These are phyloP conservation scores for Drosophila parthenogenetica DNA, from an alignment of 2,888 invertebrate species.

Conservation along the genomic window DNA sequence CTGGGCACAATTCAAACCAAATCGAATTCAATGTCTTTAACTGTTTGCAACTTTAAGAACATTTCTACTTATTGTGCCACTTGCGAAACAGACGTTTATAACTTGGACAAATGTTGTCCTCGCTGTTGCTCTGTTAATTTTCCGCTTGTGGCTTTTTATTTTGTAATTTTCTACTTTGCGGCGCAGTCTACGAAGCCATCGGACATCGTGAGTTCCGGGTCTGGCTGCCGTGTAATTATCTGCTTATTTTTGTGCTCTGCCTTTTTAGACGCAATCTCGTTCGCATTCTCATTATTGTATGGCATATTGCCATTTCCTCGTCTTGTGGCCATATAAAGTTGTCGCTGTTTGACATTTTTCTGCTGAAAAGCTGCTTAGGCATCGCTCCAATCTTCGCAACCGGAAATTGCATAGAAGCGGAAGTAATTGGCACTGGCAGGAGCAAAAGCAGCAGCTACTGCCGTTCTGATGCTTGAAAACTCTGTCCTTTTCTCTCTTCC, in stretches of 20 bases:
- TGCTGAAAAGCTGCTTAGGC: constrained; percentile 74
- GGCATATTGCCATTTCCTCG: constrained; percentile 44
- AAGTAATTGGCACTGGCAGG: constrained; percentile 72
- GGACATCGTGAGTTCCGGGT: constrained; percentile 43
- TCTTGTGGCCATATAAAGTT: constrained; percentile 65
- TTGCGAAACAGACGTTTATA: constrained; percentile 15
- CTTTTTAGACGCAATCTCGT: constrained; percentile 21
- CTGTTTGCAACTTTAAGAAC: not conserved
- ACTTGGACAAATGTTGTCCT: constrained; percentile 19
- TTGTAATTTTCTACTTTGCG: constrained; percentile 82
- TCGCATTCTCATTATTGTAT: constrained; percentile 54
- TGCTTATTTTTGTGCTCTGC: constrained; percentile 64
- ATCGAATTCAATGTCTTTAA: constrained; percentile 6
- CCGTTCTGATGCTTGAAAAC: not conserved
- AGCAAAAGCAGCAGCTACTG: not conserved
- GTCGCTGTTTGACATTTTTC: constrained; percentile 70
- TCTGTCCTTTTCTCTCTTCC: constrained; percentile 4
- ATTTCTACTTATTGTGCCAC: not conserved
- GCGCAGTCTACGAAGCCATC: constrained; percentile 22
- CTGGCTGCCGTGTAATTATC: constrained; percentile 73
- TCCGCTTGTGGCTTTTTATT: constrained; percentile 85
- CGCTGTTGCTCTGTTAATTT: constrained; percentile 80
- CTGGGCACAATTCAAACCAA: constrained; percentile 14
- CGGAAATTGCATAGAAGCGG: constrained; percentile 78
- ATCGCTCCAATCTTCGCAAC: constrained; percentile 52